These are phyloP conservation scores for Harpagifer antarcticus DNA, from an alignment of 2,797 vertebrate genomes.

Conservation along the genomic window DNA sequence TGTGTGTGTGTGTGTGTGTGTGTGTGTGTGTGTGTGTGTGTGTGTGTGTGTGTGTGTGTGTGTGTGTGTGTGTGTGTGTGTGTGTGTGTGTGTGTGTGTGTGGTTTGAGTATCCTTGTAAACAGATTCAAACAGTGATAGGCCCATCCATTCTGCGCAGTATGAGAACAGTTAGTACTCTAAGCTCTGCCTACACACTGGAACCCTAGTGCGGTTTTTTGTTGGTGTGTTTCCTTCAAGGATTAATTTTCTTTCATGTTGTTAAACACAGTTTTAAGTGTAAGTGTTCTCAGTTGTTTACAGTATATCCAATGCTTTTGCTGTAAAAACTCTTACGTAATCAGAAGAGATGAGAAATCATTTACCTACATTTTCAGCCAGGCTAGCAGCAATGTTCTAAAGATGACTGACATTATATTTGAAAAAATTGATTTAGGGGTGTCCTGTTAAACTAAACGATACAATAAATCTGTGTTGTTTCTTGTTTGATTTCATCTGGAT, in stretches of 20 bases:
- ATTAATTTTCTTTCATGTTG: conserved; percentile 39
- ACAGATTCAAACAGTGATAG: conserved; percentile 46
- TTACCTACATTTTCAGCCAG: conserved; percentile 1
- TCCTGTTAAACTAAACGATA: background rate
- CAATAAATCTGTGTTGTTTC: background rate
- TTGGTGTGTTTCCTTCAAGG: conserved; percentile 50
- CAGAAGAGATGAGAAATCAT: background rate
- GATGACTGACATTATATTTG: too few relatives aligned
- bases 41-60: too few relatives aligned
- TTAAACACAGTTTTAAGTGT: background rate
- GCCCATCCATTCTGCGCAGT: conserved; percentile 16
- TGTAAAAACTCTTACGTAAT: background rate
- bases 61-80: too few relatives aligned
- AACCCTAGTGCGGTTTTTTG: conserved; percentile 32
- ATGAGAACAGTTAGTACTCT: conserved; percentile 26
- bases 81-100: background rate
- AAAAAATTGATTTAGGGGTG: background rate
- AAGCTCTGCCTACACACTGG: conserved; percentile 9
- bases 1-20: too few relatives aligned
- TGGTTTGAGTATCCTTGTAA: conserved; percentile 51
- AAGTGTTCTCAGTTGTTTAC: background rate
- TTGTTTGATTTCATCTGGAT: background rate
- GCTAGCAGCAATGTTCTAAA: too few relatives aligned
- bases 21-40: too few relatives aligned
- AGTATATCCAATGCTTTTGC: background rate